phyloP scores from a whole-genome alignment of 2,888 invertebrate genomes.

The Parnassius apollo region DNA sequence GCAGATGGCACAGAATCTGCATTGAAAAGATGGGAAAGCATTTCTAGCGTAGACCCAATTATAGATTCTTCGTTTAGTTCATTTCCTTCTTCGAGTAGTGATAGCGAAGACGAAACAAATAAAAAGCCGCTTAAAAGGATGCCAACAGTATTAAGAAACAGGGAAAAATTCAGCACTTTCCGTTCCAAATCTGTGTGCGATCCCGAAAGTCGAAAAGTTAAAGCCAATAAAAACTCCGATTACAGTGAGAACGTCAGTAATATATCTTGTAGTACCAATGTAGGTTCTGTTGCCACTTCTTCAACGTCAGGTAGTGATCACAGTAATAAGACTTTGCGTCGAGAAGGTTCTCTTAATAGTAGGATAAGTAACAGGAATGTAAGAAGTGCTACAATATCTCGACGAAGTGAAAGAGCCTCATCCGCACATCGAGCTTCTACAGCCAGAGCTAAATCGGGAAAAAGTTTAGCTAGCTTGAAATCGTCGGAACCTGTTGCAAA shows the following conservation, averaged over 20 bases:
- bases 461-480: conserved; percentile 70
- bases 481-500: conserved; percentile 76
- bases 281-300: conserved; percentile 68
- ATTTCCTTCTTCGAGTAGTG: conserved; percentile 74
- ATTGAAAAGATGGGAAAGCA: conserved; percentile 81
- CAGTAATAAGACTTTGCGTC: conserved; percentile 58
- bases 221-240: conserved; percentile 56
- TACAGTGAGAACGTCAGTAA: conserved; percentile 70
- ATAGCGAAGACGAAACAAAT: conserved; percentile 69
- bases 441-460: conserved; percentile 81
- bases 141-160: conserved; percentile 63
- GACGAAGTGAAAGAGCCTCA: conserved; percentile 69
- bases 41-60: conserved; percentile 86
- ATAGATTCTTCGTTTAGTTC: conserved; percentile 85
- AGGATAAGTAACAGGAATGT: conserved; percentile 65
- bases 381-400: conserved; percentile 73
- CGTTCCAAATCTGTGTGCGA: conserved; percentile 76
- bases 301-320: conserved; percentile 75
- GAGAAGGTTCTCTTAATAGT: conserved; percentile 66
- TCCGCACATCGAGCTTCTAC: conserved; percentile 83
- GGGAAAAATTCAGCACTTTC: conserved; percentile 66
- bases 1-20: conserved; percentile 64
- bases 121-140: conserved; percentile 61
- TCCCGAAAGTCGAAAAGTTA: conserved; percentile 63
- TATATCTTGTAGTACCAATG: conserved; percentile 66